phyloP scores from a whole-genome alignment of 1,140 invertebrate genomes.

The Neuroterus valhalla region DNA sequence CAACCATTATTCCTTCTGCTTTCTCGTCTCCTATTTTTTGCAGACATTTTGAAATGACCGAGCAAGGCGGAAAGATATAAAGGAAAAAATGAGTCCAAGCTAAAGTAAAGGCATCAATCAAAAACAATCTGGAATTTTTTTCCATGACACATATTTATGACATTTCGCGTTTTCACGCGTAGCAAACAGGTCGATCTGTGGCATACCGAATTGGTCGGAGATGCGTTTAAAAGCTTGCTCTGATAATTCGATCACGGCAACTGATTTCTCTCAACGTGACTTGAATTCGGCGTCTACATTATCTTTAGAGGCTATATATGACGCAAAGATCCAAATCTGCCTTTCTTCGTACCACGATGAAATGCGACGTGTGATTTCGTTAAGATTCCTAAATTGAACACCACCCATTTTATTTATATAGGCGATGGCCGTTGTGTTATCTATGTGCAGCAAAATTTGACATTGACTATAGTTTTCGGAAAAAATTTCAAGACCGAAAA shows the following conservation, averaged over 20 bases:
- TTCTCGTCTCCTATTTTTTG: slow-evolving; percentile 38
- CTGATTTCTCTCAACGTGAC: not conserved
- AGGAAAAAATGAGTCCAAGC: slow-evolving; percentile 46
- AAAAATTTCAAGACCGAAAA: too few relatives aligned
- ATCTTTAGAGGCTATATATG: too few relatives aligned
- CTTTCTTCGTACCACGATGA: too few relatives aligned
- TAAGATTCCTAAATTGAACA: not conserved
- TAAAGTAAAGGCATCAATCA: slow-evolving; percentile 56
- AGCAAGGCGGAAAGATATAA: slow-evolving; percentile 59
- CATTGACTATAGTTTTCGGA: too few relatives aligned
- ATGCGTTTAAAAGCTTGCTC: not conserved
- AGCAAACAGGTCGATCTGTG: slow-evolving; percentile 48
- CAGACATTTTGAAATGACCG: too few relatives aligned
- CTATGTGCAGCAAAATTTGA: too few relatives aligned
- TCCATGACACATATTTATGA: slow-evolving; percentile 50
- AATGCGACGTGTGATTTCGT: slow-evolving; percentile 13
- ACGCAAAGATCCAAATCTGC: too few relatives aligned
- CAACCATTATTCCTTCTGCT: too few relatives aligned
- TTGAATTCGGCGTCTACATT: slow-evolving; percentile 27
- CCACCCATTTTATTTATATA: too few relatives aligned
- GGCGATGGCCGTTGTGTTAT: too few relatives aligned
- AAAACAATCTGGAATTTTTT: slow-evolving; percentile 41
- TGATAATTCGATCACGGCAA: not conserved
- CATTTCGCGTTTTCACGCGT: slow-evolving; percentile 44
- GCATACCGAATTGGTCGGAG: slow-evolving; percentile 20